These are phyloP conservation scores for Scyliorhinus canicula DNA, from an alignment of 2,797 vertebrate genomes.

Conservation along the genomic window DNA sequence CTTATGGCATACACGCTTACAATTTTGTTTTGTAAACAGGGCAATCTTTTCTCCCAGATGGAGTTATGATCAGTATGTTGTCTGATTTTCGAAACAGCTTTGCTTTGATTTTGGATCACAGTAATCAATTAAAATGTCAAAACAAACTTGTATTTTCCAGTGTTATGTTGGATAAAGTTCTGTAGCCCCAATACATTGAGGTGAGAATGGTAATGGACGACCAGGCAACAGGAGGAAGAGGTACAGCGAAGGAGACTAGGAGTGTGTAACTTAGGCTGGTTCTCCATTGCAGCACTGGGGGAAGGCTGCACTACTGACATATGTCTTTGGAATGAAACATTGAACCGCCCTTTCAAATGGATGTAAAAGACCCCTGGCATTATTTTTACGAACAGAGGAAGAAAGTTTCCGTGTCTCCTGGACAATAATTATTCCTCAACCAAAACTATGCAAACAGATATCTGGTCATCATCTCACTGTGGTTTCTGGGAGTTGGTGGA, in stretches of 20 bases:
- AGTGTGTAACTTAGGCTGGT: neutral
- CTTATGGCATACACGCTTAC: neutral
- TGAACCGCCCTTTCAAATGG: neutral
- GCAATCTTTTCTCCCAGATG: neutral
- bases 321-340: neutral
- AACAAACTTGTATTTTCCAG: neutral
- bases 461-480: neutral
- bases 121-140: neutral
- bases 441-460: neutral
- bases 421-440: neutral
- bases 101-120: neutral
- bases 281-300: neutral
- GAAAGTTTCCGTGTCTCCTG: neutral
- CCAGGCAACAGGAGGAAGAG: neutral
- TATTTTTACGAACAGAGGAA: neutral
- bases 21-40: neutral
- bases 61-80: neutral
- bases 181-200: neutral
- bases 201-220: neutral
- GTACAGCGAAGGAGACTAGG: too few relatives aligned
- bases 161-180: neutral
- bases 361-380: neutral
- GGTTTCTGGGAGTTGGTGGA: neutral
- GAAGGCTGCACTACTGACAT: neutral
- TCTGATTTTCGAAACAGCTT: neutral